Conservation (phyloP, 2,797 vertebrate genomes). For the Poeciliopsis turneri region DNA sequence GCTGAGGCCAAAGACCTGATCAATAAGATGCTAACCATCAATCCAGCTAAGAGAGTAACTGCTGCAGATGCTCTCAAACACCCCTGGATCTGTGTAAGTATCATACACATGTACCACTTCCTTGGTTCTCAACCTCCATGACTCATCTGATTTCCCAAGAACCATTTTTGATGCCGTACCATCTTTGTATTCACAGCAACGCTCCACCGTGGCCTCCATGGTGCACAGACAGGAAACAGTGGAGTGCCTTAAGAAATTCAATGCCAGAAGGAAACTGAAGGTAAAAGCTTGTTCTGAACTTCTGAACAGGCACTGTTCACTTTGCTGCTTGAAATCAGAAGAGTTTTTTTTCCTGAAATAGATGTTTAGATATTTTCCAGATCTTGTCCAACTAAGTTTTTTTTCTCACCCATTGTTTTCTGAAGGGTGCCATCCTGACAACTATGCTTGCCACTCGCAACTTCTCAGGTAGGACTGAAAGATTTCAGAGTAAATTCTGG, state of each 20-base stretch:
- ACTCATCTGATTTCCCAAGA: rapidly evolving
- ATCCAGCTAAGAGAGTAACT: slow-evolving; percentile 93
- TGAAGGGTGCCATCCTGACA: slow-evolving; percentile 95
- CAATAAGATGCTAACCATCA: slow-evolving; percentile 99
- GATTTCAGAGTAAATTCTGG: not conserved
- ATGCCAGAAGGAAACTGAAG: slow-evolving; percentile 96
- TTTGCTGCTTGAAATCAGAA: not conserved
- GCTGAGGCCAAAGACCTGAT: slow-evolving; percentile 98
- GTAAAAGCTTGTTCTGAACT: not conserved
- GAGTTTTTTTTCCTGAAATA: not conserved
- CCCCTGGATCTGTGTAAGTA: slow-evolving; percentile 96
- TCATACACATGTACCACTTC: not conserved
- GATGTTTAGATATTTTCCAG: not conserved
- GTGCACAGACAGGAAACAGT: slow-evolving; percentile 99
- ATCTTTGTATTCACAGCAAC: slow-evolving; percentile 84
- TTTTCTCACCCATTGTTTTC: slow-evolving; percentile 16
- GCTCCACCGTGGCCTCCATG: slow-evolving; percentile 97
- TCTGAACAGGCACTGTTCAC: no score
- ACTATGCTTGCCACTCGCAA: slow-evolving; percentile 98
- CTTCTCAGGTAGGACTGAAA: slow-evolving; percentile 90
- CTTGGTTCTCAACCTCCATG: not conserved
- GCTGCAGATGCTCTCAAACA: slow-evolving; percentile 95
- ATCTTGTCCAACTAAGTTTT: not conserved
- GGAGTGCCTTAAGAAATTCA: slow-evolving; percentile 98
- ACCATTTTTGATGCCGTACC: not conserved